Evolutionary conservation across 2,113 vertebrate species (phyloP), one percentile per base, ranked within the genome.

Genomic region (Sialia sialis): DNA sequence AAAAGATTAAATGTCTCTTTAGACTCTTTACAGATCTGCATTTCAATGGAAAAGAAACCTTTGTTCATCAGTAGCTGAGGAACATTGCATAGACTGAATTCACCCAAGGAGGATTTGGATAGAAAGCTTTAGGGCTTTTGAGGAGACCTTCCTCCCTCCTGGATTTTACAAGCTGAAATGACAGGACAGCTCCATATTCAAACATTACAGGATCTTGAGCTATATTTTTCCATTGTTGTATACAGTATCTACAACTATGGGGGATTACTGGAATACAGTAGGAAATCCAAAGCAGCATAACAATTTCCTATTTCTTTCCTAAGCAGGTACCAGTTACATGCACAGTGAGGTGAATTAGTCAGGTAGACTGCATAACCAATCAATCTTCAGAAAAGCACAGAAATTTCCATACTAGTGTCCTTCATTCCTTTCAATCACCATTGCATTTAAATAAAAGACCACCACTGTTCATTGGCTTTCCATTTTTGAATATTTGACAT

Each of bases 1-100:
- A 93, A 93, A 85, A 91, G 70, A 64, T 87, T 90, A 94, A 48
- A 68, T 41, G 8, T 16, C 58, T 82, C 60, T 91, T 87, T 89
- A 84, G 77, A 75, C n/a, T 91, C 32, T 52, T 75, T 80, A 49
- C 41, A 91, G 54, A 15, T 91, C 66, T 62, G 18, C 18, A 85
- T 94, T 94, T 95, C 54, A 89, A 78, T 75, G 39, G 64, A 56
- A 87, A 87, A 72, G 4, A 72, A 84, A 9, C 9, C n/a, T 94
- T 67, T 91, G 39, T 68, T 84, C 81, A 26, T 79, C 66, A 79
- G 48, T 59, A 82, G 27, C 30, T 87, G 23, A 32, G 17, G 60
- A 78, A 89, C 43, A 17, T 39, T 32, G 15, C 30, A 54, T 2
- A 63, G n/a, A 55, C 39, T 52, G 23, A 75, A 82, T 72, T 72